phyloP scores from a whole-genome alignment of 2,888 invertebrate genomes.

The Pseudococcus longispinus region DNA sequence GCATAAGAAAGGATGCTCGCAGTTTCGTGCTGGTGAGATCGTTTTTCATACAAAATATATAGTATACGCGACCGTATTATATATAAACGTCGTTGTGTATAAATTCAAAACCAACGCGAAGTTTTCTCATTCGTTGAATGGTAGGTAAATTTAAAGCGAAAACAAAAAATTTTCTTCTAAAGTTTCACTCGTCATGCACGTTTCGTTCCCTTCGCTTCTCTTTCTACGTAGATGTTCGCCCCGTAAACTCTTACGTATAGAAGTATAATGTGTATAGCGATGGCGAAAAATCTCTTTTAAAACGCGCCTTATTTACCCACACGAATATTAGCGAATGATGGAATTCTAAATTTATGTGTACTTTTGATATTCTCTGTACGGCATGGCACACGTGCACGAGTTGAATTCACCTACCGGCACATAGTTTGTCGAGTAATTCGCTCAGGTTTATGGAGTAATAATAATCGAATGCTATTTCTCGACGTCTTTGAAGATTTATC shows the following conservation, averaged over 20 bases:
- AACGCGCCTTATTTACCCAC: neutral
- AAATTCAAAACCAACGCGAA: conserved; percentile 36
- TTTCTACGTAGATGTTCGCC: neutral
- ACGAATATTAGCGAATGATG: neutral
- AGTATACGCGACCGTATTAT: neutral
- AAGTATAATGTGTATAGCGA: neutral
- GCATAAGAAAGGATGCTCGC: conserved; percentile 14
- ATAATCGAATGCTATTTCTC: conserved; percentile 1
- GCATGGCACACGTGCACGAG: neutral
- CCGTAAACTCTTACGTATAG: neutral
- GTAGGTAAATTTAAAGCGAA: conserved; percentile 38
- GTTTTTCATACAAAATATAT: conserved; percentile 39
- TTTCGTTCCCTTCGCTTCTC: too few relatives aligned
- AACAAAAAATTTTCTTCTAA: conserved; percentile 17
- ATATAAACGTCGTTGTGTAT: neutral
- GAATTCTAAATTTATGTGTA: conserved; percentile 19
- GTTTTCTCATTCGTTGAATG: conserved; percentile 41
- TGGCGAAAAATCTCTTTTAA: conserved; percentile 18
- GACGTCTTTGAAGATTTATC: neutral
- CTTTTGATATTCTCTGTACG: neutral
- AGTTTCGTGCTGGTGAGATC: neutral
- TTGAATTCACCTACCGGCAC: neutral
- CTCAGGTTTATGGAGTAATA: neutral
- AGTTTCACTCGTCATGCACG: neutral
- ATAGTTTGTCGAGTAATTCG: neutral